Evolutionary conservation across 2,888 invertebrate genomes (phyloP).

Genomic region (Anticlea derivata): DNA sequence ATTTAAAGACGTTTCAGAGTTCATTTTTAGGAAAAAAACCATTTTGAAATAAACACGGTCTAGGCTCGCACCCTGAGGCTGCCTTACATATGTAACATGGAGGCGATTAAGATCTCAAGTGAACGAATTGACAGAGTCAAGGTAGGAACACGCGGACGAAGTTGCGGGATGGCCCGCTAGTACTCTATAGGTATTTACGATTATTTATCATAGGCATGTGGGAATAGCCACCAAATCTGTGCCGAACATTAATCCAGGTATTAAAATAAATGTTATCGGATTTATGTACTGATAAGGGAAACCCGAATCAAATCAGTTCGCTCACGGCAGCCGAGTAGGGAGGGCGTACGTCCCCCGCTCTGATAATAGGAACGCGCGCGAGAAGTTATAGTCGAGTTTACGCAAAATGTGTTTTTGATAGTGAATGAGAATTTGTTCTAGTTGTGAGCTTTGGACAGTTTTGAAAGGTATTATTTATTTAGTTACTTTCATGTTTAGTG

Average conservation of each 20-base stretch:
- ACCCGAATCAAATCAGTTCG: conserved; percentile 15
- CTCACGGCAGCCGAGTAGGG: not conserved
- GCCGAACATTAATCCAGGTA: conserved; percentile 25
- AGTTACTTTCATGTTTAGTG: too few species aligned
- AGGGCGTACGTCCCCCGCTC: not conserved
- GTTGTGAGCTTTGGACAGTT: not conserved
- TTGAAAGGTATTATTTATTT: not conserved
- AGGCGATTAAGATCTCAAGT: too few species aligned
- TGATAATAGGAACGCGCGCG: conserved; percentile 11
- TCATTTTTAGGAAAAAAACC: too few species aligned
- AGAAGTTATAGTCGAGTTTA: conserved; percentile 6
- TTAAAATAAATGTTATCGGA: conserved; percentile 23
- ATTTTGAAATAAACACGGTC: too few species aligned
- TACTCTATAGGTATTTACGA: too few species aligned
- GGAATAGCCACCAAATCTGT: conserved; percentile 29
- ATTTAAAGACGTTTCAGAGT: too few species aligned
- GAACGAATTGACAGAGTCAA: too few species aligned
- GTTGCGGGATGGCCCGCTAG: too few species aligned
- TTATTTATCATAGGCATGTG: conserved; percentile 1
- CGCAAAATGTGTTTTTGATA: not conserved
- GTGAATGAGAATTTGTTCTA: not conserved
- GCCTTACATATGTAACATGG: too few species aligned
- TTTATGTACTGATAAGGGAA: conserved; percentile 17
- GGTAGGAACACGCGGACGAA: too few species aligned
- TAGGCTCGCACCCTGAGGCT: too few species aligned